Base-by-base conservation (phyloP, 1,140 invertebrate genomes). In the Caenorhabditis brenneri region DNA sequence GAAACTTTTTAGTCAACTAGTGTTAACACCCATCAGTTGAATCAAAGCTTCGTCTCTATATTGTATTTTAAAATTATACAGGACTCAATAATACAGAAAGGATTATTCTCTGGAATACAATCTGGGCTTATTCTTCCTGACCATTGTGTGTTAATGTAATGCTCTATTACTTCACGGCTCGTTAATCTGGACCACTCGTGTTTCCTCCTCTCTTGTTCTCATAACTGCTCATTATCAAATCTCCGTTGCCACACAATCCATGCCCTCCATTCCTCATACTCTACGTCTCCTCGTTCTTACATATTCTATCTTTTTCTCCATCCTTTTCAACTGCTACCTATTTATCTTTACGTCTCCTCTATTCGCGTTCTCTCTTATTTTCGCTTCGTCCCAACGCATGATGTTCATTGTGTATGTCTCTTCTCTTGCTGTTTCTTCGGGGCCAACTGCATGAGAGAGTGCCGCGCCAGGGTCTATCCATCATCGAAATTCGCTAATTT, bases 401-500 rank as follows among this genome's bases (percentile, higher is more conserved):
- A 74, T 74, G 33, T 74, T 74, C 65, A 42, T 65, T 65, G 58
- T 65, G 58, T 16, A 12, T 74, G 36, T 74, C 33, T 74, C 36
- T 42, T 42, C 22, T 74, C 65, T 46, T 74, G 16, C 65, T 74
- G 36, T 74, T 74, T 74, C 65, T 74, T 42, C 65, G 65, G 33
- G 65, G 65, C 65, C 65, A 74, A 74, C 36, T 74, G 65, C 65
- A 22, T 74, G 65, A 42, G 65, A 74, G 36, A 74, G 65, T 39
- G 65, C 36, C 65, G 65, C 65, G 65, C 22, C 65, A 65, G 3
- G 46, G 65, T n/a, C 65, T 74, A 74, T 74, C 65, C 65, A 74
- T 74, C 65, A 74, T 74, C 29, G 24, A 74, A 74, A 74, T 74
- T 74, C 36, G 65, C 65, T 74, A 74, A 74, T 74, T 74, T 74